Evolutionary conservation across 2,113 vertebrate species (phyloP).

Genomic region (Isichthys henryi): DNA sequence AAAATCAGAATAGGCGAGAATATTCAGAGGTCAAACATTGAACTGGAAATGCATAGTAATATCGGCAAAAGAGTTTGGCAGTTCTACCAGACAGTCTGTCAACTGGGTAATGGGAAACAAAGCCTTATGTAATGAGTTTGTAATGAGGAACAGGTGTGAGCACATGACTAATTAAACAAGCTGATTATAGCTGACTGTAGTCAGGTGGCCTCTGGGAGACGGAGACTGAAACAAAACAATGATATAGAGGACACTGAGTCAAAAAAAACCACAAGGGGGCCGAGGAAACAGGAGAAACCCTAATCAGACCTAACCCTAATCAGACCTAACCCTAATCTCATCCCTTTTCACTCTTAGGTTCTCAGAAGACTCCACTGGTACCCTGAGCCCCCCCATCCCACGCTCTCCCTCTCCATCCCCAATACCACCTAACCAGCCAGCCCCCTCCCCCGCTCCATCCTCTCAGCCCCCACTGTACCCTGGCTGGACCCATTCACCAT

Average conservation of each 20-base stretch:
- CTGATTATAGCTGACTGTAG: neutral
- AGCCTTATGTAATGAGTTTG: neutral
- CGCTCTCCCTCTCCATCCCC: slow-evolving; percentile 65
- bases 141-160: neutral
- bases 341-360: slow-evolving; percentile 54
- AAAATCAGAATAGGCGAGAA: neutral
- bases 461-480: slow-evolving; percentile 56
- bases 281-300: neutral
- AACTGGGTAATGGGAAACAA: neutral
- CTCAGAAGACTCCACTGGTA: slow-evolving; percentile 71
- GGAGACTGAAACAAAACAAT: neutral
- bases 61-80: neutral
- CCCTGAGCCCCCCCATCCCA: slow-evolving; percentile 67
- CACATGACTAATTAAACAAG: neutral
- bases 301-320: neutral
- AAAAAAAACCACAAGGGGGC: neutral
- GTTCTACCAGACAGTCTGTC: neutral
- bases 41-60: neutral
- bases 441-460: slow-evolving; percentile 53
- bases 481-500: slow-evolving; percentile 59
- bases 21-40: neutral
- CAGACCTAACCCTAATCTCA: neutral
- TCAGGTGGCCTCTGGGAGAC: neutral
- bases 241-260: neutral
- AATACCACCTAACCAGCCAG: slow-evolving; percentile 60